These are phyloP conservation scores for Muntiacus reevesi DNA, from an alignment of 2,113 vertebrate genomes.

Conservation along the genomic window DNA sequence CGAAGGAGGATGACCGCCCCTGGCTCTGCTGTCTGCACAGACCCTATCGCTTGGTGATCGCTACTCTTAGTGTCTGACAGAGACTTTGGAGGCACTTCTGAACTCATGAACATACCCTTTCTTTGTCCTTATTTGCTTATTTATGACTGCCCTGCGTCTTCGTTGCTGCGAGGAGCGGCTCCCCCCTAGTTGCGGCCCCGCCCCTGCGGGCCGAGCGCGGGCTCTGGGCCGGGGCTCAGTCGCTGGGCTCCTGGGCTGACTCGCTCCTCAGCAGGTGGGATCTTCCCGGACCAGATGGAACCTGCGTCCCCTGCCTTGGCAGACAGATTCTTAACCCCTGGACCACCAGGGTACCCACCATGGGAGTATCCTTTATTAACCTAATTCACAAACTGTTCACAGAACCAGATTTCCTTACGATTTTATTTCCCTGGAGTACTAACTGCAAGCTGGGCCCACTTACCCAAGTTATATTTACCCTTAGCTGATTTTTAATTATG, in stretches of 20 bases:
- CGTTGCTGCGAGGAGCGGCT: background rate
- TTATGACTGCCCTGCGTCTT: background rate
- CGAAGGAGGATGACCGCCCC: background rate
- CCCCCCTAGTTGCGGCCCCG: no score
- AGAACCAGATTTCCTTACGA: background rate
- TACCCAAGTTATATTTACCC: background rate
- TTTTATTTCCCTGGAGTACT: background rate
- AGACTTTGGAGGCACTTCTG: background rate
- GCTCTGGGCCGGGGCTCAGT: background rate
- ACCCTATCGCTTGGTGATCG: background rate
- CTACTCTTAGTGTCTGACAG: background rate
- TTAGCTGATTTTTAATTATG: background rate
- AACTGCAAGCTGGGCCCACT: background rate
- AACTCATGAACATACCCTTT: background rate
- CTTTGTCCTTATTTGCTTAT: background rate
- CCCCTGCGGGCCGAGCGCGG: rapidly evolving
- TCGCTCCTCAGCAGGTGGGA: background rate
- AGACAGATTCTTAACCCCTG: background rate
- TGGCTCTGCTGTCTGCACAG: background rate
- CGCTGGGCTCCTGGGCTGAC: rapidly evolving
- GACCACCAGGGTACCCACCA: background rate
- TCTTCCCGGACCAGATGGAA: background rate
- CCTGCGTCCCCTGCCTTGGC: background rate
- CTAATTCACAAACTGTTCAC: background rate
- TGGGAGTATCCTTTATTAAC: background rate